Percentiles rank a stretch among this genome's conserved stretches.
Evolutionary conservation across 2,888 invertebrate species (phyloP).

Genomic region (Ditula angustiorana): DNA sequence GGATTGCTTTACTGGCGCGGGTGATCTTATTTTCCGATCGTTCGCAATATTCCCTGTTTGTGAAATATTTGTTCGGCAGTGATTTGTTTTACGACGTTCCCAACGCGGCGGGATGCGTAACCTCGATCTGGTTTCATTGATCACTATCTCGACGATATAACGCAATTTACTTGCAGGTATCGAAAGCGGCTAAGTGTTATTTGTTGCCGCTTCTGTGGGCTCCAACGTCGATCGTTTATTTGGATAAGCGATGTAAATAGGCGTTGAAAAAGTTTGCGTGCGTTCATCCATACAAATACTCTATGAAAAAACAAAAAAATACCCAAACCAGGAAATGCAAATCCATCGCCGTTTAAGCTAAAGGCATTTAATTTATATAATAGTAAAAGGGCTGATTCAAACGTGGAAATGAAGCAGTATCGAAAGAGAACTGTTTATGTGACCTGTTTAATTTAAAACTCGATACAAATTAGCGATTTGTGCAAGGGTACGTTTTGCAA

Average conservation of each 20-base stretch:
- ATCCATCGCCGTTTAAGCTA: too few species aligned
- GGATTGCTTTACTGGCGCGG: constrained; percentile 18
- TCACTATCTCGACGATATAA: constrained; percentile 28
- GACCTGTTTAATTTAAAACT: too few species aligned
- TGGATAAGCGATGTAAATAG: constrained; percentile 5
- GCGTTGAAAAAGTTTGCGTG: not conserved
- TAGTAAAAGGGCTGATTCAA: too few species aligned
- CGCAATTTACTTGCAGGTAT: constrained; percentile 30
- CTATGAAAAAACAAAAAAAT: not conserved
- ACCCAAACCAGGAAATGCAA: too few species aligned
- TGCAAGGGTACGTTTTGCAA: too few species aligned
- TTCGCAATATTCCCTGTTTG: constrained; percentile 50
- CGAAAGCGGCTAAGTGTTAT: constrained; percentile 23
- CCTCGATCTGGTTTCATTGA: constrained; percentile 40
- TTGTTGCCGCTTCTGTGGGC: constrained; percentile 9
- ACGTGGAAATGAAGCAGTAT: too few species aligned
- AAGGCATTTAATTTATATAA: too few species aligned
- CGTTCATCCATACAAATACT: constrained; percentile 4
- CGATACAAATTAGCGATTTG: too few species aligned
- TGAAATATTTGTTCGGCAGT: constrained; percentile 52
- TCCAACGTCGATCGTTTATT: constrained; percentile 2
- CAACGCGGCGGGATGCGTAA: constrained; percentile 49
- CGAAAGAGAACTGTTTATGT: too few species aligned
- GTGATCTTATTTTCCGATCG: constrained; percentile 54
- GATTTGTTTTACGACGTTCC: constrained; percentile 60